Base-by-base conservation (phyloP, 1,140 invertebrate species). In the Ostrea edulis region DNA sequence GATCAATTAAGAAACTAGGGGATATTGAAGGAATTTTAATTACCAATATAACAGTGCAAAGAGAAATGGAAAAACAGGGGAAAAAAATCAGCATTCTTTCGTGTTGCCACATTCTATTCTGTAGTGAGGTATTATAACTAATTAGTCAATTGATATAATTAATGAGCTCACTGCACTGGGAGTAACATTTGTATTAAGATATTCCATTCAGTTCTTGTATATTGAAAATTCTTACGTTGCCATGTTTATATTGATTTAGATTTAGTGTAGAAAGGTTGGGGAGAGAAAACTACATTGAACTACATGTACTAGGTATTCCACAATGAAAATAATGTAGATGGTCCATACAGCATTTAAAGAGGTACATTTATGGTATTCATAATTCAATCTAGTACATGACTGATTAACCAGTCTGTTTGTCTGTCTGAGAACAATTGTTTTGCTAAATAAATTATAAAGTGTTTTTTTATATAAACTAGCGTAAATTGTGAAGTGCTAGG, bases 1-100 rank as follows among this genome's bases (percentile, higher is more conserved):
- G 68, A 29, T 77, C 68, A 77, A 77, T 77, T 77, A 77, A 77
- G 29, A 25, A 77, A 77, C 11, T 77, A 77, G 68, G 68, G 68
- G 68, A 77, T 29, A 29, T 77, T 77, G 29, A 25, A 77, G 25
- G 68, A 77, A 77, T 77, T 77, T 77, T 77, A 77, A 77, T 77
- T 25, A 77, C 29, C 68, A 77, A 77, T 77, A 35, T 29, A 9
- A 22, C 68, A 12, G 14, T 35, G 29, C 29, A 25, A 35, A 44
- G 5, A 29, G 68, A 14, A 77, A 29, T 29, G 68, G 11, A 12
- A 77, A 77, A 29, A 35, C 29, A 0, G 68, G 35, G 68, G 25
- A 29, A 17, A 29, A 77, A 77, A 77, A 29, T 11, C 25, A 25
- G 68, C 68, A 77, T 77, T 77, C 68, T 77, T 77, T 77, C 29